These are phyloP conservation scores for Cosmopolites sordidus DNA, from an alignment of 2,888 invertebrate species.

Conservation along the genomic window DNA sequence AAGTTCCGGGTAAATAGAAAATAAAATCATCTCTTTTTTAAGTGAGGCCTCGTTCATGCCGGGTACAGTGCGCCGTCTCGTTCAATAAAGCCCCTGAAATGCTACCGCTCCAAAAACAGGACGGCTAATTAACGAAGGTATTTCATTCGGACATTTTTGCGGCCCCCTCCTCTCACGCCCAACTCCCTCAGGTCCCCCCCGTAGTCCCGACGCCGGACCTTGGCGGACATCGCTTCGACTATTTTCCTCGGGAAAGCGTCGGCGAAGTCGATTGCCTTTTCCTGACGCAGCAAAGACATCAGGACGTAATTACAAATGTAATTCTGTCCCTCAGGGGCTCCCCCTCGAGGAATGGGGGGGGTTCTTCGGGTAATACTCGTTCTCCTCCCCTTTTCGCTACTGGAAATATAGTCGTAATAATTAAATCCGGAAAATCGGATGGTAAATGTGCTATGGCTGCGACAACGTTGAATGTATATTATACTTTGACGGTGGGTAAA, in stretches of 20 bases:
- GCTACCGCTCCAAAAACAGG: neutral
- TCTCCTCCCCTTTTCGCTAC: neutral
- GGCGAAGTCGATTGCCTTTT: neutral
- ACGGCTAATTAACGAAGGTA: conserved; percentile 14
- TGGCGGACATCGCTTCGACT: neutral
- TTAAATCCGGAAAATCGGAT: conserved; percentile 23
- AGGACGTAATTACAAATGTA: neutral
- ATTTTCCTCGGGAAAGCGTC: neutral
- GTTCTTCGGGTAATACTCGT: neutral
- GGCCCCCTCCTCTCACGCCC: conserved; percentile 4
- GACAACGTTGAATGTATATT: too few species aligned
- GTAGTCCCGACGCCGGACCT: neutral
- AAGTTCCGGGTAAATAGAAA: too few species aligned
- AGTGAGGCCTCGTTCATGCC: too few species aligned
- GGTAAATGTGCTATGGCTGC: neutral
- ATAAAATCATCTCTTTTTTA: too few species aligned
- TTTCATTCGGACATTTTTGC: conserved; percentile 16
- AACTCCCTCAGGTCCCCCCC: neutral
- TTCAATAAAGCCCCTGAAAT: conserved; percentile 9
- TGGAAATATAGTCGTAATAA: conserved; percentile 21
- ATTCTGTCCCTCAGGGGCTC: neutral
- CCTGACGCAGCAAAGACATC: neutral
- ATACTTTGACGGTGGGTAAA: too few species aligned
- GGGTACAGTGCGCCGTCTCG: neutral
- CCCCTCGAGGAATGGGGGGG: neutral